Base-by-base conservation (phyloP, 37 sponge, comb jelly and placozoan species). In the Oopsacas minuta region DNA sequence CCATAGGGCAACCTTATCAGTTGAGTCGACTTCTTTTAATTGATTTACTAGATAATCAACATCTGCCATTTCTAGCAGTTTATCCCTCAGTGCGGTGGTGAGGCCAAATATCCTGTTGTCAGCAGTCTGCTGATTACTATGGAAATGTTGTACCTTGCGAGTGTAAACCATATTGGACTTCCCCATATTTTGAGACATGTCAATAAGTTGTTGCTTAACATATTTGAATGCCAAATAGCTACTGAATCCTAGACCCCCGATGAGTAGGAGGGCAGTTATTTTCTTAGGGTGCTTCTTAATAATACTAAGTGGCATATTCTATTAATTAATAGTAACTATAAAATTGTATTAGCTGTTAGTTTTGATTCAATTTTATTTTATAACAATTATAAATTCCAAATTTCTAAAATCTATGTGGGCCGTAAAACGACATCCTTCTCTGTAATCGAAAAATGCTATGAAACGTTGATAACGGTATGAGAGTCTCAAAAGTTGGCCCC, bases 121-220 rank as follows among this genome's bases (percentile, higher is more conserved):
- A 32, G 75, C 75, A 20, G 75, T 61, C 30, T 61, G 75, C 28
- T 32, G 75, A 12, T 61, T 61, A 12, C 75, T 61, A 25, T 61
- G 75, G 75, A 61, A 61, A n/a, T 61, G 75, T 32, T 61, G 75
- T 61, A 7, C 28, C 75, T 61, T 61, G 28, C 75, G 75, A 25
- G 75, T 34, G 28, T 61, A 25, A 25, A 32, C 75, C 75, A 61
- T 5, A 61, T 61, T 12, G 75, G 22, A 12, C 5, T 61, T 5
- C 28, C 28, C 28, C 75, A 61, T 61, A 5, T 61, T 5, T 34
- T 20, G 75, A 12, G 75, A 61, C 75, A 61, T 12, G 28, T 12
- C 30, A 5, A 20, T 61, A 3, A 61, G 75, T 61, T 61, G 7
- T 25, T 61, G 20, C 30, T 61, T 61, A n/a, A 61, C 30, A n/a